These are phyloP conservation scores for Melanotaenia duboulayi DNA, from an alignment of 2,113 vertebrate species.

Conservation along the genomic window DNA sequence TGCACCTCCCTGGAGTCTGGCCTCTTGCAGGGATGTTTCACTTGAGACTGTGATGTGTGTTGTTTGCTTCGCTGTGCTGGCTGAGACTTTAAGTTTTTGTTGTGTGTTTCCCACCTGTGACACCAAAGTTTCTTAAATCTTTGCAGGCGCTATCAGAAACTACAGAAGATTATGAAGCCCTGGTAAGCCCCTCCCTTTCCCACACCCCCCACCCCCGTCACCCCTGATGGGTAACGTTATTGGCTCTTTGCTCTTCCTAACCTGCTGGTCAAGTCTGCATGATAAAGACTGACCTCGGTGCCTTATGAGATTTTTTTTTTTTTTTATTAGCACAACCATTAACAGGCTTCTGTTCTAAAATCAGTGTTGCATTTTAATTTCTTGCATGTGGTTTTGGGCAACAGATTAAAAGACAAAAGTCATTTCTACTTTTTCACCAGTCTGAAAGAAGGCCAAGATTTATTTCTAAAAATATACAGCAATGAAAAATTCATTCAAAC, in stretches of 20 bases:
- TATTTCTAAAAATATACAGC: conserved; percentile 2
- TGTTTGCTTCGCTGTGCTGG: conserved; percentile 29
- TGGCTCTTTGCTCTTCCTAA: conserved; percentile 81
- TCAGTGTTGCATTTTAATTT: conserved; percentile 38
- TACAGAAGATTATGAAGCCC: conserved; percentile 99
- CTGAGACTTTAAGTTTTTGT: conserved; percentile 25
- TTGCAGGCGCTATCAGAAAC: conserved; percentile 99
- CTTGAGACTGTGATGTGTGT: conserved; percentile 13
- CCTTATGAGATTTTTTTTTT: conserved; percentile 55
- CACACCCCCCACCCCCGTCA: conserved; percentile 45
- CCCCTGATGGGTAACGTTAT: conserved; percentile 73
- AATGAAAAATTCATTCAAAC: neutral
- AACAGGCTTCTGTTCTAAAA: conserved; percentile 56
- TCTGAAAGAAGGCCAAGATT: conserved; percentile 65
- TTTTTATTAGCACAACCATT: conserved; percentile 34
- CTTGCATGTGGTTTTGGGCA: conserved; percentile 80
- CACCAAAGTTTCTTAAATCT: conserved; percentile 90
- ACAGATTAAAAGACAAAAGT: conserved; percentile 14
- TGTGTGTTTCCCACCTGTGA: conserved; percentile 77
- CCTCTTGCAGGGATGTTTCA: conserved; percentile 9
- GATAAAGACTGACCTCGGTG: conserved; percentile 73
- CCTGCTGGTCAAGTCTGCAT: conserved; percentile 84
- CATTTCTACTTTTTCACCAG: conserved; percentile 3
- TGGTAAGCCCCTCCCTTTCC: conserved; percentile 89
- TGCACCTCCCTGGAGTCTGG: neutral